phyloP scores from a whole-genome alignment of 2,113 vertebrate genomes.

The Sialia sialis region DNA sequence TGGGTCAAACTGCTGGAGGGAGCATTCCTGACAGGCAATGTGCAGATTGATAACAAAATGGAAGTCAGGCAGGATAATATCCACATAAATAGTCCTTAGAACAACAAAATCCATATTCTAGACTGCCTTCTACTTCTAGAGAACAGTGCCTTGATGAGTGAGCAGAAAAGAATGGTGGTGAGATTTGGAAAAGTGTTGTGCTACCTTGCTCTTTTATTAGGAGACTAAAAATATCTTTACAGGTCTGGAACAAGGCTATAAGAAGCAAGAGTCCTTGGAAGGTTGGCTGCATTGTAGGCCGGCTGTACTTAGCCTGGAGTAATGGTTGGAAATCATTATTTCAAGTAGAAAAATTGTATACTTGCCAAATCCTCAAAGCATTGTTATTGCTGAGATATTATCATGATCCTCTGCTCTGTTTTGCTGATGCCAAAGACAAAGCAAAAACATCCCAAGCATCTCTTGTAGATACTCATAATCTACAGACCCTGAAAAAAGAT shows the following conservation, averaged over 20 bases:
- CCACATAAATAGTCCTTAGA: neutral
- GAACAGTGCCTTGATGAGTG: neutral
- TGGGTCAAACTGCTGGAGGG: neutral
- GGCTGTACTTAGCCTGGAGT: neutral
- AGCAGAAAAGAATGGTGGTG: neutral
- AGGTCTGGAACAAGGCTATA: neutral
- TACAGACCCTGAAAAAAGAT: neutral
- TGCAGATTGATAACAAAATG: neutral
- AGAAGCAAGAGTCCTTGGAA: neutral
- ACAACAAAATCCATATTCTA: neutral
- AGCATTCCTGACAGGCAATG: neutral
- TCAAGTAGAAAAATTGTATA: neutral
- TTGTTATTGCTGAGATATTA: neutral
- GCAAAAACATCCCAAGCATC: neutral
- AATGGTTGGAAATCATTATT: neutral
- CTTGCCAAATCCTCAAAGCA: neutral
- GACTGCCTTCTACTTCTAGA: neutral
- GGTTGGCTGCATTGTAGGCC: neutral
- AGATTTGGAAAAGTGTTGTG: neutral
- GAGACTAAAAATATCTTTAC: neutral
- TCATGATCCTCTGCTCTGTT: neutral
- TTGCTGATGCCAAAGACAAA: neutral
- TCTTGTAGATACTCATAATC: neutral
- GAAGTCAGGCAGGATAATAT: neutral
- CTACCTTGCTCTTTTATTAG: neutral